Conservation (phyloP, 2,888 invertebrate genomes). For the Eudasyphora cyanicolor region DNA sequence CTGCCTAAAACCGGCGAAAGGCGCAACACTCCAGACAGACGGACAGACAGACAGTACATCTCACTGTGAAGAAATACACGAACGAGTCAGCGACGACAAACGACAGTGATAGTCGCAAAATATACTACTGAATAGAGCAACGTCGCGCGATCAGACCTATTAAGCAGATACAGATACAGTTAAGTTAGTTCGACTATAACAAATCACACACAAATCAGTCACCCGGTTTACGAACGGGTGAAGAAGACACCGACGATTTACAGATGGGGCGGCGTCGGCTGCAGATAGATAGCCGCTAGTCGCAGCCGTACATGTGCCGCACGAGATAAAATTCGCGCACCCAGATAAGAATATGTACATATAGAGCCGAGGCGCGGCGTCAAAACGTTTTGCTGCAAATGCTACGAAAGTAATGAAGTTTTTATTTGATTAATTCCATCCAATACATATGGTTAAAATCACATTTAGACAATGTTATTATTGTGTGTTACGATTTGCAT, state of each 20-base stretch:
- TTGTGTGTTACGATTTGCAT: no score
- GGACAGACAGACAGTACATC: neutral
- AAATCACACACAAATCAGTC: neutral
- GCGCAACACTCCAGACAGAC: no score
- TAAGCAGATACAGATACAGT: no score
- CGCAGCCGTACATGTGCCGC: slow-evolving; percentile 27
- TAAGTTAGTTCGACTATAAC: neutral
- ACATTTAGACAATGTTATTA: no score
- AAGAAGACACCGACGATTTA: neutral
- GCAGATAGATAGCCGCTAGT: neutral
- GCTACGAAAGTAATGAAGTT: no score
- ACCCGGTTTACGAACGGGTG: neutral
- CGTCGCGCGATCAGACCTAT: neutral
- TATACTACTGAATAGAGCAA: no score
- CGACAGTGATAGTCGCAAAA: slow-evolving; percentile 21
- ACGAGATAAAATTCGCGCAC: slow-evolving; percentile 48
- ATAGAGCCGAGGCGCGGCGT: no score
- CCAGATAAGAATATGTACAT: no score
- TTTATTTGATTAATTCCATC: no score
- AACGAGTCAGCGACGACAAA: no score
- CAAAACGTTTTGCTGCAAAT: no score
- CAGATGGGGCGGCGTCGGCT: neutral
- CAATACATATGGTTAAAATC: no score
- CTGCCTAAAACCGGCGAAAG: neutral
- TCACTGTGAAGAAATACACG: neutral